phyloP scores from a whole-genome alignment of 2,113 vertebrate species.

The Pipa parva region DNA sequence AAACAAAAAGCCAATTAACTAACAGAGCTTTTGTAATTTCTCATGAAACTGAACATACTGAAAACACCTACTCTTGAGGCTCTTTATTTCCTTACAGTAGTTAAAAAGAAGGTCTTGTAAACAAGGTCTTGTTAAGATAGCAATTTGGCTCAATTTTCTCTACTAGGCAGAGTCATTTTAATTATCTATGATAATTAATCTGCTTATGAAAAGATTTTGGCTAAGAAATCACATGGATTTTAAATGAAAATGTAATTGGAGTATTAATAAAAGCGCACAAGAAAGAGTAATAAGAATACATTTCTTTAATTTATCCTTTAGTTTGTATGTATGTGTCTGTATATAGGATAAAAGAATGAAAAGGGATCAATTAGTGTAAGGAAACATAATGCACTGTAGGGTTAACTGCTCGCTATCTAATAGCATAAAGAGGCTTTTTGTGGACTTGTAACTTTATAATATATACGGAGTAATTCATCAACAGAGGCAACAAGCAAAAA shows the following conservation, averaged over 20 bases:
- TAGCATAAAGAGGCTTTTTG: too few species aligned
- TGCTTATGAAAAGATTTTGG: constrained; percentile 11
- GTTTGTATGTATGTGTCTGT: too few species aligned
- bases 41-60: constrained; percentile 14
- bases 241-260: not conserved
- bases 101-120: constrained; percentile 37
- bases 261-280: too few species aligned
- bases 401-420: too few species aligned
- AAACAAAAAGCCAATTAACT: constrained; percentile 11
- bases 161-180: not conserved
- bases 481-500: too few species aligned
- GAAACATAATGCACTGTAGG: too few species aligned
- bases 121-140: constrained; percentile 34
- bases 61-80: constrained; percentile 14
- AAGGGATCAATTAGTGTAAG: too few species aligned
- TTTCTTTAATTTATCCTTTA: too few species aligned
- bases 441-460: too few species aligned
- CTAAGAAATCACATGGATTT: not conserved
- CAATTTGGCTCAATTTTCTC: constrained; percentile 21
- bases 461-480: too few species aligned
- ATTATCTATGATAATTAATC: constrained; percentile 21
- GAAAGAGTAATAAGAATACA: too few species aligned
- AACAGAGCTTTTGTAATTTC: constrained; percentile 14
- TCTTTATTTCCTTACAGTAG: constrained; percentile 35
- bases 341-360: too few species aligned